phyloP scores from a whole-genome alignment of 2,888 invertebrate genomes.

The Sarcophaga rosellei region DNA sequence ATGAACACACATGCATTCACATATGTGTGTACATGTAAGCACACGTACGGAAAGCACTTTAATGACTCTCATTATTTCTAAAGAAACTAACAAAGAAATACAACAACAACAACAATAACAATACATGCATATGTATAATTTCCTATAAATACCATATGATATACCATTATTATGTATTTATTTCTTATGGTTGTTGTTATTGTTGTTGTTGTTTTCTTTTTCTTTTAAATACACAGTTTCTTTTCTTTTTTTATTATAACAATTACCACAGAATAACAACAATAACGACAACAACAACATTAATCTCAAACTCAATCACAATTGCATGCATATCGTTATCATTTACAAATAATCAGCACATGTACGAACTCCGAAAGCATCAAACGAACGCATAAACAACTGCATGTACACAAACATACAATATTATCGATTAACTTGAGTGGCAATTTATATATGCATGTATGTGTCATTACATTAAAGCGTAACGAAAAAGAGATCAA shows the following conservation, averaged over 20 bases:
- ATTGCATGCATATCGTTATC: not conserved
- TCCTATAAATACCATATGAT: too few relatives aligned
- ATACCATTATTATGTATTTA: too few relatives aligned
- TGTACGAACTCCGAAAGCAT: not conserved
- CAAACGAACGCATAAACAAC: not conserved
- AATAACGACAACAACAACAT: not conserved
- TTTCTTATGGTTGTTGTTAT: too few relatives aligned
- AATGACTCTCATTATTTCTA: too few relatives aligned
- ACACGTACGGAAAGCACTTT: not conserved
- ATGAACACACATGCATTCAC: not conserved
- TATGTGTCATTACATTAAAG: slow-evolving; percentile 10
- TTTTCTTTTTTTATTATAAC: too few relatives aligned
- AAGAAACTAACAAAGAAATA: not conserved
- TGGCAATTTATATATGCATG: slow-evolving; percentile 32
- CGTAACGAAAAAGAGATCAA: slow-evolving; percentile 64
- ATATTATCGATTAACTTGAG: slow-evolving; percentile 63
- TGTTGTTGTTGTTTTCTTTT: too few relatives aligned
- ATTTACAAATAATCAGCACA: slow-evolving; percentile 14
- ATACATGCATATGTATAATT: not conserved
- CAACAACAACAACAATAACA: not conserved
- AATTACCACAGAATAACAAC: not conserved
- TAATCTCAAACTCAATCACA: not conserved
- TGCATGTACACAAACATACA: too few relatives aligned
- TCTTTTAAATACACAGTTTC: too few relatives aligned
- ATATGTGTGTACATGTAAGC: not conserved